phyloP scores from a whole-genome alignment of 2,888 invertebrate genomes.

The Callimorpha dominula region DNA sequence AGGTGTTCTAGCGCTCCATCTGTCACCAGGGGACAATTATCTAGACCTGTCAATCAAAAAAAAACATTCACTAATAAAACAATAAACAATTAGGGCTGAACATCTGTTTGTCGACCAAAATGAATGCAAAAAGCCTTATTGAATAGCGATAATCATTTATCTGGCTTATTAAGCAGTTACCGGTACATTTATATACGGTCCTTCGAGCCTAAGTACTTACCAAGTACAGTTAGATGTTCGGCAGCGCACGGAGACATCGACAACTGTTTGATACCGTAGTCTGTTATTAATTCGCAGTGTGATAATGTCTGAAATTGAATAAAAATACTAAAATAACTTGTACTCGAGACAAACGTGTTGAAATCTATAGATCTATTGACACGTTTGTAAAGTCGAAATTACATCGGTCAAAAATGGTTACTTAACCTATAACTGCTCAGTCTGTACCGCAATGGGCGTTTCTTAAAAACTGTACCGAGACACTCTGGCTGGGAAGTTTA shows the following conservation, averaged over 20 bases:
- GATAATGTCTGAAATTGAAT: slow-evolving; percentile 96
- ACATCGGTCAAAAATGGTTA: too few species aligned
- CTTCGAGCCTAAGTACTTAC: slow-evolving; percentile 54
- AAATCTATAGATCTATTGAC: not conserved
- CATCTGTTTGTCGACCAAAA: not conserved
- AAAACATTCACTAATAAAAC: not conserved
- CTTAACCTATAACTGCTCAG: too few species aligned
- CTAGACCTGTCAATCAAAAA: slow-evolving; percentile 88
- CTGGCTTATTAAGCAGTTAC: not conserved
- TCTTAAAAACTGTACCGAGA: too few species aligned
- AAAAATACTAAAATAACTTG: not conserved
- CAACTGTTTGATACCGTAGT: slow-evolving; percentile 98
- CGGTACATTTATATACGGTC: not conserved
- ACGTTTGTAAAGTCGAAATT: too few species aligned
- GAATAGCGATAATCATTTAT: not conserved
- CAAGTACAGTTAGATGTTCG: slow-evolving; percentile 97
- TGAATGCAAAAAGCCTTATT: not conserved
- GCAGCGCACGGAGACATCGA: slow-evolving; percentile 97
- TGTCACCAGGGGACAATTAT: slow-evolving; percentile 99
- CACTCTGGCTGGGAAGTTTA: too few species aligned
- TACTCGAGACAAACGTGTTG: not conserved
- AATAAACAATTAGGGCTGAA: not conserved
- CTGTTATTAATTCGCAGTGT: slow-evolving; percentile 99
- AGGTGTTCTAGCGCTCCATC: slow-evolving; percentile 98
- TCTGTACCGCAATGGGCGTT: too few species aligned